These are phyloP conservation scores for Clarias laeviceps DNA, from an alignment of 2,797 vertebrate species.

Conservation along the genomic window DNA sequence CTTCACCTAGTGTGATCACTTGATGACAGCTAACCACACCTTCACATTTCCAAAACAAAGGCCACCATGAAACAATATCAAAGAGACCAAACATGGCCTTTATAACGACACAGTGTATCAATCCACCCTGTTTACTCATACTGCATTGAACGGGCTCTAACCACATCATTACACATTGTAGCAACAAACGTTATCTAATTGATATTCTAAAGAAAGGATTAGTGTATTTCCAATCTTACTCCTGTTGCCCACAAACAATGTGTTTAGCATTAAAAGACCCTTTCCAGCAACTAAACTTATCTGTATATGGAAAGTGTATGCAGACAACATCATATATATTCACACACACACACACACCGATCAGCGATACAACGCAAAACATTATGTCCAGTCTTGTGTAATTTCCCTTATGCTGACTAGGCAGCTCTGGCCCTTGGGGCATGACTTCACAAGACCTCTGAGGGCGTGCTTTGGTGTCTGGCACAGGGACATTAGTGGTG, in stretches of 20 bases:
- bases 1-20: not conserved
- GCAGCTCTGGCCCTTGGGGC: too few relatives aligned
- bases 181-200: not conserved
- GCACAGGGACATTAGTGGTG: too few relatives aligned
- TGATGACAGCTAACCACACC: not conserved
- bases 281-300: not conserved
- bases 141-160: not conserved
- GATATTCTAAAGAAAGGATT: not conserved
- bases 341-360: too few relatives aligned
- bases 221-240: not conserved
- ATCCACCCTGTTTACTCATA: not conserved
- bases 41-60: not conserved
- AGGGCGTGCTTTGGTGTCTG: too few relatives aligned
- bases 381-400: too few relatives aligned
- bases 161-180: not conserved
- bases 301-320: not conserved
- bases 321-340: not conserved
- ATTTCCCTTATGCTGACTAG: too few relatives aligned
- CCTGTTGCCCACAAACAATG: not conserved
- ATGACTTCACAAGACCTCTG: too few relatives aligned
- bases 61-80: not conserved
- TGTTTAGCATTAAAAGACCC: not conserved
- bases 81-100: not conserved
- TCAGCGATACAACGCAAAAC: too few relatives aligned
- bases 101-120: not conserved